phyloP scores from a whole-genome alignment of 2,797 vertebrate species.

The Columba guinea region DNA sequence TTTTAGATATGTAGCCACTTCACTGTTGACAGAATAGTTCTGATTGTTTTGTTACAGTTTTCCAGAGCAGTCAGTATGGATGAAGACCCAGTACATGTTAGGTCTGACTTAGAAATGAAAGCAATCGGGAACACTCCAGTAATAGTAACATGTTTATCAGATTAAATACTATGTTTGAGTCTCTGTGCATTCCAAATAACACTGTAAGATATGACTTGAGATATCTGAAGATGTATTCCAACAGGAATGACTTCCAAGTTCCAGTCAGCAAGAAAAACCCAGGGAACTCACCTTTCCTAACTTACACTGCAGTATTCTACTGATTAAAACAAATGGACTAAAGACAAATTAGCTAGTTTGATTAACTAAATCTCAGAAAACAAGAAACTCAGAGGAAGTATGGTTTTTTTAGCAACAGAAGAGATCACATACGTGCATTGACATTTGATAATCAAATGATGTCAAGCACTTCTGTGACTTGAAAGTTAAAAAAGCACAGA shows the following conservation, averaged over 20 bases:
- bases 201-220: background rate
- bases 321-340: background rate
- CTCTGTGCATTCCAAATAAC: background rate
- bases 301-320: background rate
- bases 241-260: background rate
- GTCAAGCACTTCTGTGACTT: background rate
- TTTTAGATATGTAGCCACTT: background rate
- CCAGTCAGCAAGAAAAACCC: background rate
- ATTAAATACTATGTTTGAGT: background rate
- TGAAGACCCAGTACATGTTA: background rate
- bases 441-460: background rate
- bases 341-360: background rate
- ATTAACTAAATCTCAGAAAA: background rate
- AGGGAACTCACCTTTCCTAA: background rate
- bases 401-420: accelerated
- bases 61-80: background rate
- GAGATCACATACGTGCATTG: background rate
- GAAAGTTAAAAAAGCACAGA: background rate
- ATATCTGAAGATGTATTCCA: background rate
- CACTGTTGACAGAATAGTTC: background rate
- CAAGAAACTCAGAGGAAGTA: background rate
- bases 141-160: background rate
- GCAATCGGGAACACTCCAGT: background rate
- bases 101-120: background rate
- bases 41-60: background rate